Conservation (phyloP, 1,140 invertebrate genomes). For the Monomorium pharaonis region DNA sequence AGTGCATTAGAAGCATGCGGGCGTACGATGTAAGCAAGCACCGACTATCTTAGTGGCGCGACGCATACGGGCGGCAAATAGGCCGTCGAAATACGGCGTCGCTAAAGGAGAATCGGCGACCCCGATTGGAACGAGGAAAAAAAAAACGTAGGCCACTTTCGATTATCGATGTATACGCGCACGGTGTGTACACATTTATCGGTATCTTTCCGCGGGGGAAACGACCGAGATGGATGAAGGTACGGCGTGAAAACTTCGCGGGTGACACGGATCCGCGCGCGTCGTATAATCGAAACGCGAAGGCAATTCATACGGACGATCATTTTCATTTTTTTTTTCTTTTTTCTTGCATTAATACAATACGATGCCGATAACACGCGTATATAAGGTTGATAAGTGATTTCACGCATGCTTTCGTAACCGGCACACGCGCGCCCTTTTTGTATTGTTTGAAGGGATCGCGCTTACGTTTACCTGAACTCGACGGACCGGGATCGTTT, state of each 20-base stretch:
- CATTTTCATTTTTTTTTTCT: not conserved
- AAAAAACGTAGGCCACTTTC: constrained; percentile 48
- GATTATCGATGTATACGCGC: constrained; percentile 10
- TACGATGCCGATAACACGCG: not conserved
- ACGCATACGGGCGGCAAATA: constrained; percentile 84
- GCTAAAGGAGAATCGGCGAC: constrained; percentile 69
- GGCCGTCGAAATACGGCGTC: constrained; percentile 81
- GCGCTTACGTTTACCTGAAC: constrained; percentile 32
- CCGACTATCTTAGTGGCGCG: constrained; percentile 79
- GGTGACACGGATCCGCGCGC: not conserved
- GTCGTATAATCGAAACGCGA: not conserved
- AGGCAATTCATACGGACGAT: not conserved
- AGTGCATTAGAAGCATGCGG: constrained; percentile 82
- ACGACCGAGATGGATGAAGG: not conserved
- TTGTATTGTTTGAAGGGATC: not conserved
- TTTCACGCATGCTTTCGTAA: not conserved
- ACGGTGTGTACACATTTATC: not conserved
- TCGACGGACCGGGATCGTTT: constrained; percentile 61
- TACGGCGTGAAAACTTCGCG: not conserved
- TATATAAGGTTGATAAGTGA: not conserved
- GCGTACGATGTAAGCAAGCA: constrained; percentile 72
- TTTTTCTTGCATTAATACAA: not conserved
- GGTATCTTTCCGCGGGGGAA: not conserved
- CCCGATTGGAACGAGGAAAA: constrained; percentile 55
- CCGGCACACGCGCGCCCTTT: not conserved